phyloP scores from a whole-genome alignment of 2,888 invertebrate species.

The Pseudoips prasinana region DNA sequence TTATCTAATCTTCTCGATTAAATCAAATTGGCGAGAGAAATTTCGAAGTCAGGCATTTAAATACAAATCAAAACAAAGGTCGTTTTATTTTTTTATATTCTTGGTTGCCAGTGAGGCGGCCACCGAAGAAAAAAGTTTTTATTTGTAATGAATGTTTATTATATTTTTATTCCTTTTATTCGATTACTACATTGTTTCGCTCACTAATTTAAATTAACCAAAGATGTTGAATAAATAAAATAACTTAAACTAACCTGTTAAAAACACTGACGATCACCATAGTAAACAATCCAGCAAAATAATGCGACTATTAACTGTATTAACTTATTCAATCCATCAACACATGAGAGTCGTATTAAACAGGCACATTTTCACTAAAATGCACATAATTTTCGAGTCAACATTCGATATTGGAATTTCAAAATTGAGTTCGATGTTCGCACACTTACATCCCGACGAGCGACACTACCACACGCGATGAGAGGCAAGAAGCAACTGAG shows the following conservation, averaged over 20 bases:
- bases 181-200: too few relatives aligned
- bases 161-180: too few relatives aligned
- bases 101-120: too few relatives aligned
- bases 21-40: too few relatives aligned
- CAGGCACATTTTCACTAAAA: conserved; percentile 66
- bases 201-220: too few relatives aligned
- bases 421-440: conserved; percentile 42
- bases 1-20: too few relatives aligned
- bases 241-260: conserved; percentile 75
- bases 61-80: too few relatives aligned
- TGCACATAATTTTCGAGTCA: conserved; percentile 58
- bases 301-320: conserved; percentile 35
- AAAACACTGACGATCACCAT: conserved; percentile 80
- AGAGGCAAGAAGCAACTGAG: conserved; percentile 55
- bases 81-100: too few relatives aligned
- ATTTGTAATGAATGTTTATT: too few relatives aligned
- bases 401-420: conserved; percentile 37
- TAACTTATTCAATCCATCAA: conserved; percentile 48
- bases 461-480: conserved; percentile 44
- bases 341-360: conserved; percentile 44
- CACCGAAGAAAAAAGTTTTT: too few relatives aligned
- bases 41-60: too few relatives aligned
- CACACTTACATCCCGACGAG: conserved; percentile 45
- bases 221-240: too few relatives aligned
- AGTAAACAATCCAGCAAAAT: conserved; percentile 68